Conservation (phyloP, 2,888 invertebrate genomes). For the Hydropsyche betteni region DNA sequence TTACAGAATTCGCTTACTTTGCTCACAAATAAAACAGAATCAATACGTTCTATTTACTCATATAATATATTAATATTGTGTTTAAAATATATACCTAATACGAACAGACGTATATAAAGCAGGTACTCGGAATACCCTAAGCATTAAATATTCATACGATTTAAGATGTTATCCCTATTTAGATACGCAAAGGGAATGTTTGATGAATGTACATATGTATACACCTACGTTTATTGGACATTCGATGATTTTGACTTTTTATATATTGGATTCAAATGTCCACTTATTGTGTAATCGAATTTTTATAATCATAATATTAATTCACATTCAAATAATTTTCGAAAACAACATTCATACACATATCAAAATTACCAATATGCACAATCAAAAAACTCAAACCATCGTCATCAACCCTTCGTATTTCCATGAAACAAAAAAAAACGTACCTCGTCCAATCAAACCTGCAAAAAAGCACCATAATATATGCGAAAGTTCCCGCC, state of each 20-base stretch:
- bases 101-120: no score
- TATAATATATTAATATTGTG: no score
- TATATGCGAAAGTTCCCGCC: neutral
- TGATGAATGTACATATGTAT: conserved; percentile 5
- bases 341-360: neutral
- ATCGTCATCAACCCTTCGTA: neutral
- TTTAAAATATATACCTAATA: no score
- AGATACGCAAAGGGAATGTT: conserved; percentile 16
- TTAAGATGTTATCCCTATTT: conserved; percentile 21
- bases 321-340: no score
- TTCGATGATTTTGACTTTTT: neutral
- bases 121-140: no score
- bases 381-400: neutral
- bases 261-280: no score
- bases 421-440: neutral
- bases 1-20: no score
- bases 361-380: neutral
- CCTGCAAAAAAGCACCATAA: conserved; percentile 5
- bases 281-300: neutral
- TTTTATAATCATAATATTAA: neutral
- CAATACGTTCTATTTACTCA: no score
- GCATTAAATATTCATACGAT: conserved; percentile 16
- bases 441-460: no score
- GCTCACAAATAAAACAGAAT: no score
- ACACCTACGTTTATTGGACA: no score